Evolutionary conservation across 2,888 invertebrate species (phyloP).

Genomic region (Strigamia maritima): DNA sequence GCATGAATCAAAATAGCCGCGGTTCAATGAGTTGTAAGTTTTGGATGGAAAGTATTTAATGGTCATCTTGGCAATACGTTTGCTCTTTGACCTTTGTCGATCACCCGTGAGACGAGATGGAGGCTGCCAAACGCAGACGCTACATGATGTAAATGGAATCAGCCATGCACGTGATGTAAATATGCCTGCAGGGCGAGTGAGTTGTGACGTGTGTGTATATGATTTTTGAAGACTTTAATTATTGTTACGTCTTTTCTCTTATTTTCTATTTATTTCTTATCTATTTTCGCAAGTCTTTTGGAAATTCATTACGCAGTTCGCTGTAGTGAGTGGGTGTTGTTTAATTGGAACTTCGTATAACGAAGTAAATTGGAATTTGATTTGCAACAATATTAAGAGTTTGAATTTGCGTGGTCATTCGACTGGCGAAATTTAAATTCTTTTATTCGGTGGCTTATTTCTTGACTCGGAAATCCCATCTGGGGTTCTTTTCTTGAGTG

Average conservation of each 20-base stretch:
- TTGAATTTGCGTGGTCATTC: not conserved
- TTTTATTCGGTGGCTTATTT: not conserved
- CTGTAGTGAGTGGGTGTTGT: not conserved
- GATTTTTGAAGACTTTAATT: not conserved
- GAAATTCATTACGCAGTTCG: not conserved
- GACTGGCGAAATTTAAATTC: not conserved
- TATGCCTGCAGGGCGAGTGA: not conserved
- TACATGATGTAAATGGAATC: conserved; percentile 23
- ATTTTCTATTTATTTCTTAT: conserved; percentile 1
- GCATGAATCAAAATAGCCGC: not conserved
- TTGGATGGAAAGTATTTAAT: conserved; percentile 3
- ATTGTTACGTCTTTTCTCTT: not conserved
- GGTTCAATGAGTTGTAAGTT: not conserved
- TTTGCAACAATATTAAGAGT: not conserved
- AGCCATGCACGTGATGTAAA: conserved; percentile 18
- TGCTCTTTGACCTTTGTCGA: conserved; percentile 28
- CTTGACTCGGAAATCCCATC: no score
- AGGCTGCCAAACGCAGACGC: conserved; percentile 22
- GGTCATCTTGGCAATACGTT: conserved; percentile 25
- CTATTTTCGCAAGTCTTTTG: not conserved
- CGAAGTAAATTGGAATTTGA: not conserved
- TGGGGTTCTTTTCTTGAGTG: no score
- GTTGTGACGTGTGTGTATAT: not conserved
- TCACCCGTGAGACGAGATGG: conserved; percentile 30
- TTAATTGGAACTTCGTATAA: not conserved